phyloP scores from a whole-genome alignment of 2,113 vertebrate species.

The Origma solitaria region DNA sequence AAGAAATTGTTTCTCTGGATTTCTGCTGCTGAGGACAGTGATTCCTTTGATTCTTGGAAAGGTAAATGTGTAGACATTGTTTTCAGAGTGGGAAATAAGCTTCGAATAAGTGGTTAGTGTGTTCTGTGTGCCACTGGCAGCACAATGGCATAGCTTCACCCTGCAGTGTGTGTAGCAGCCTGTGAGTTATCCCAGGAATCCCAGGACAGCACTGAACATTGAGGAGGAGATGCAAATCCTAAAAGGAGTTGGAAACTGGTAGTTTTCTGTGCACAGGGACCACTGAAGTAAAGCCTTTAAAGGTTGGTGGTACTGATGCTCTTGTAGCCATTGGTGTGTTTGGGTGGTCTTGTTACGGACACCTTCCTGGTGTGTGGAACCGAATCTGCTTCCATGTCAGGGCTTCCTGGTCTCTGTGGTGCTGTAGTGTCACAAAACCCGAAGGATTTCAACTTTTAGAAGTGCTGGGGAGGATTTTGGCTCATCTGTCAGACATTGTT shows the following conservation, averaged over 20 bases:
- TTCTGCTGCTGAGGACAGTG: background rate
- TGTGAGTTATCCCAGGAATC: background rate
- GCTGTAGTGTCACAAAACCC: background rate
- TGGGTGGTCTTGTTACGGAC: background rate
- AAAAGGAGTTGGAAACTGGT: background rate
- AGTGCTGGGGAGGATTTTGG: background rate
- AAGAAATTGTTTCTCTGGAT: background rate
- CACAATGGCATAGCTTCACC: background rate
- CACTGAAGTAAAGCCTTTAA: background rate
- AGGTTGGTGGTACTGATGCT: background rate
- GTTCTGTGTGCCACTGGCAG: background rate
- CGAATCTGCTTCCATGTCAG: background rate
- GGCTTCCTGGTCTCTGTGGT: background rate
- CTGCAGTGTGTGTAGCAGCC: background rate
- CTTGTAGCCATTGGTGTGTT: background rate
- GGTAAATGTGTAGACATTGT: background rate
- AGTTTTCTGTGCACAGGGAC: background rate
- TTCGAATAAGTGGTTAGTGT: background rate
- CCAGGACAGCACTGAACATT: background rate
- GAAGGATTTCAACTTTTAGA: background rate
- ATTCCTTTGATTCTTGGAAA: background rate
- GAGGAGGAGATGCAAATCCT: background rate
- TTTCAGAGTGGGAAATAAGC: background rate
- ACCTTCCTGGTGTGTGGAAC: background rate
- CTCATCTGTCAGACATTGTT: background rate